Evolutionary conservation across 2,797 vertebrate genomes (phyloP), one percentile per base, ranked within the genome.

Genomic region (Pangasius macronema): DNA sequence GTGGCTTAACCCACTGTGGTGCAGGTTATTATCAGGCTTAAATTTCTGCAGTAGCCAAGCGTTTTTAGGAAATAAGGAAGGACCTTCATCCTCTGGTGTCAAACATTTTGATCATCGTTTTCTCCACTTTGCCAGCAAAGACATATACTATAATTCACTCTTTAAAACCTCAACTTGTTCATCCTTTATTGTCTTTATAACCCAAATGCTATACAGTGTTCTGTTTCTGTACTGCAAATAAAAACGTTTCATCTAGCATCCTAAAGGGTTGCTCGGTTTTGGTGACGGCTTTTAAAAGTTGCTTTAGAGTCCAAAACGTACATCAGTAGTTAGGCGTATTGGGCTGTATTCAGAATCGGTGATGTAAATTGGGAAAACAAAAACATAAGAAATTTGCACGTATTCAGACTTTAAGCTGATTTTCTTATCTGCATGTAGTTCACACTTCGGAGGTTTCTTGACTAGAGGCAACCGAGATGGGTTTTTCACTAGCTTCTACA

Each of bases 1-100:
- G 84, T 90, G 91, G 93, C 92, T 94, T 92, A 94, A 92, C 90
- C 89, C 86, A 90, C 89, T 91, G 84, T 87, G 90, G 91, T 93
- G 93, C 91, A 85, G 91, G 91, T 94, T 92, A 94, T 95, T 94
- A 95, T 89, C 90, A 87, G 88, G 84, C 92, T 63, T 92, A 91
- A 93, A 94, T 93, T 93, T 93, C 92, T 93, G 91, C 93, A 94
- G 93, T 92, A 88, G 91, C 87, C 93, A 91, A 90, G 10, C 22
- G 13, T 42, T 42, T 81, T 16, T 36, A 36, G 30, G 20, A 70
- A 70, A 55, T 55, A 83, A 70, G 51, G 30, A 51, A 24, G 3
- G 18, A 6, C 13, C 36, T 27, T 24, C 55, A 81, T 61, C 10
- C 22, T 3, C 7, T 77, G 27, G 8, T 30, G 61, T 5, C 61